Percentiles rank a stretch among this genome's conserved stretches.
These are phyloP conservation scores for Cryptoprocta ferox DNA, from an alignment of 2,797 vertebrate species.

Conservation along the genomic window DNA sequence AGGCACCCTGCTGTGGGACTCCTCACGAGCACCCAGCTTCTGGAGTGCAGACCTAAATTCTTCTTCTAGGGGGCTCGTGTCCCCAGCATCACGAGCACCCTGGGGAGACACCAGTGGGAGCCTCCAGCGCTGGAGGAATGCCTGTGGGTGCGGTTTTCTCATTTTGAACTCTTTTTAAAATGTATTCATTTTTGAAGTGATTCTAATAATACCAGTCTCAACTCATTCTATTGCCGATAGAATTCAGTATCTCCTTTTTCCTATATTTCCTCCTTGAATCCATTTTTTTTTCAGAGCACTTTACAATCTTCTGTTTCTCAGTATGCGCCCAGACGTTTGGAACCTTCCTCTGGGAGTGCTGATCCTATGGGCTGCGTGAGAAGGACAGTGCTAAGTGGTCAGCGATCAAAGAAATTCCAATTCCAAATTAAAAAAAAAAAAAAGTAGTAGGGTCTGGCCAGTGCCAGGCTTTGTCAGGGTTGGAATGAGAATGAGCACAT, in stretches of 20 bases:
- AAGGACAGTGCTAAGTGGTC: neutral
- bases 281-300: conserved; percentile 67
- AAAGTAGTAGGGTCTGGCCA: neutral
- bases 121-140: conserved; percentile 43
- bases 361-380: conserved; percentile 46
- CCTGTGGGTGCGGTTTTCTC: conserved; percentile 62
- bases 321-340: conserved; percentile 52
- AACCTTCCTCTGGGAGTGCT: conserved; percentile 68
- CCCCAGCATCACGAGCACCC: conserved; percentile 6
- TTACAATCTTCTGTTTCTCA: conserved; percentile 59
- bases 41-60: neutral
- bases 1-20: neutral
- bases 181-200: conserved; percentile 51
- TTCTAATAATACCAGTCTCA: conserved; percentile 65
- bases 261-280: conserved; percentile 75
- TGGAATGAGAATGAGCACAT: fast-evolving
- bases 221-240: conserved; percentile 51
- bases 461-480: neutral
- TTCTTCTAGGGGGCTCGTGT: neutral
- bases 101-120: conserved; percentile 45
- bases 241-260: conserved; percentile 72
- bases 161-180: conserved; percentile 69
- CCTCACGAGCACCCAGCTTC: neutral
- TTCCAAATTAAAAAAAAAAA: neutral
- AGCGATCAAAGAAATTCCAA: neutral